Conservation (phyloP, 37 sponge, comb jelly and placozoan genomes). For the Bolinopsis microptera region DNA sequence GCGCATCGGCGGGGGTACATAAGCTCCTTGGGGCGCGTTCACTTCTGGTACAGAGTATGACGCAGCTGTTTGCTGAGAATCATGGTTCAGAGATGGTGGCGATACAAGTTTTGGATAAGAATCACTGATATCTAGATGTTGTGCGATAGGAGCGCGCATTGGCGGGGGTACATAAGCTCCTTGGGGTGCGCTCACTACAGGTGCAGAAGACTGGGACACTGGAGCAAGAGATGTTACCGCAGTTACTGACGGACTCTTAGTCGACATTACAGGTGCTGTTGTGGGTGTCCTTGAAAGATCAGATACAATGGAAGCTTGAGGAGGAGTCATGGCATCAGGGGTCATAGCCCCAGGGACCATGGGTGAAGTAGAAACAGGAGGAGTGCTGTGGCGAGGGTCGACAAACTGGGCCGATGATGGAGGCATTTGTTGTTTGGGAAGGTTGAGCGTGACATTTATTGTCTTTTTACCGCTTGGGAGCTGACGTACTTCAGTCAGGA, state of each 20-base stretch:
- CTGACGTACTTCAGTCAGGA: background rate
- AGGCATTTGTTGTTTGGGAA: background rate
- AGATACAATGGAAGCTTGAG: background rate
- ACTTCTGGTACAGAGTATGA: background rate
- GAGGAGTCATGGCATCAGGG: background rate
- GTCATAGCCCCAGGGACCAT: background rate
- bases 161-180: background rate
- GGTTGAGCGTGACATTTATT: background rate
- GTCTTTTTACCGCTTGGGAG: constrained; percentile 4
- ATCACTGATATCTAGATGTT: too few relatives aligned
- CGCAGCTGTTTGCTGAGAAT: background rate
- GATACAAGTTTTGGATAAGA: background rate
- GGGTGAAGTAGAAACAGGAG: background rate
- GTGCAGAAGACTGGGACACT: background rate
- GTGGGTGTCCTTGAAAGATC: background rate
- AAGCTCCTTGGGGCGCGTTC: background rate
- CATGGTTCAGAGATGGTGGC: background rate
- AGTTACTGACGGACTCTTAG: too few relatives aligned
- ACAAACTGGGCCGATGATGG: background rate
- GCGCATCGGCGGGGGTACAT: background rate
- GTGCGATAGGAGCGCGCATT: background rate
- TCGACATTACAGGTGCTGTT: background rate
- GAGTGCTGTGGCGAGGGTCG: background rate
- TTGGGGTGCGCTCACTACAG: background rate
- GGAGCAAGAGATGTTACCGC: background rate